A percentile compares a stretch with the other conserved stretches of the same genome.
These are phyloP conservation scores for Synergus japonicus DNA, from an alignment of 2,888 invertebrate species.

Conservation along the genomic window DNA sequence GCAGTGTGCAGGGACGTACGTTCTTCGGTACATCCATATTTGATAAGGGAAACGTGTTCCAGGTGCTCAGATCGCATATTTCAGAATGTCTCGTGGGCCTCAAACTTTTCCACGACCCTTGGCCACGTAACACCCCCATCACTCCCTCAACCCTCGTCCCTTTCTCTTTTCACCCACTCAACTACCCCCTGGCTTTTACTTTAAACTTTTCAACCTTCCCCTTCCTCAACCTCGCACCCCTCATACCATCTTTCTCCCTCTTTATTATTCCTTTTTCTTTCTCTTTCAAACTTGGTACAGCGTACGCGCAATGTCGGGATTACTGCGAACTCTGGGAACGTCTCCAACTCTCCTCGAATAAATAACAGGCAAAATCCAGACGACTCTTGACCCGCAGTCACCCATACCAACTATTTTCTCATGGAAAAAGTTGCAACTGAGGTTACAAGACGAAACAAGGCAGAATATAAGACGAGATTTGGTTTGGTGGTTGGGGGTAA, in stretches of 20 bases:
- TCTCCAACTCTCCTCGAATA: constrained; percentile 47
- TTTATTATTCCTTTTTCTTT: constrained; percentile 3
- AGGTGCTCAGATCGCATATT: constrained; percentile 47
- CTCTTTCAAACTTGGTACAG: constrained; percentile 18
- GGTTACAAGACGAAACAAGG: constrained; percentile 9
- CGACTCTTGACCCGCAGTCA: constrained; percentile 49
- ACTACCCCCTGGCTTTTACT: constrained; percentile 51
- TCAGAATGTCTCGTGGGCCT: constrained; percentile 38
- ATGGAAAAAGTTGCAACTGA: neutral
- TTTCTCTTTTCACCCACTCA: constrained; percentile 36
- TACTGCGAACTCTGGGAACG: constrained; percentile 46
- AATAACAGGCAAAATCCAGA: constrained; percentile 46
- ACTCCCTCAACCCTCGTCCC: constrained; percentile 1
- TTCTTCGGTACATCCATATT: constrained; percentile 55
- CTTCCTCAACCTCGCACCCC: constrained; percentile 49
- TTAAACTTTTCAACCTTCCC: constrained; percentile 51
- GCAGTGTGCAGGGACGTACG: constrained; percentile 21
- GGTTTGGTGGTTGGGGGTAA: neutral
- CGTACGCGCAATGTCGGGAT: constrained; percentile 40
- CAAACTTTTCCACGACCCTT: constrained; percentile 47
- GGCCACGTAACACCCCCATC: neutral
- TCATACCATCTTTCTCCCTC: constrained; percentile 41
- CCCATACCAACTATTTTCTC: constrained; percentile 12
- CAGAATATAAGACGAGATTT: neutral
- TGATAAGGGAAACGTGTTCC: constrained; percentile 53